These are phyloP conservation scores for Rhaphigaster nebulosa DNA, from an alignment of 2,888 invertebrate genomes.

Conservation along the genomic window DNA sequence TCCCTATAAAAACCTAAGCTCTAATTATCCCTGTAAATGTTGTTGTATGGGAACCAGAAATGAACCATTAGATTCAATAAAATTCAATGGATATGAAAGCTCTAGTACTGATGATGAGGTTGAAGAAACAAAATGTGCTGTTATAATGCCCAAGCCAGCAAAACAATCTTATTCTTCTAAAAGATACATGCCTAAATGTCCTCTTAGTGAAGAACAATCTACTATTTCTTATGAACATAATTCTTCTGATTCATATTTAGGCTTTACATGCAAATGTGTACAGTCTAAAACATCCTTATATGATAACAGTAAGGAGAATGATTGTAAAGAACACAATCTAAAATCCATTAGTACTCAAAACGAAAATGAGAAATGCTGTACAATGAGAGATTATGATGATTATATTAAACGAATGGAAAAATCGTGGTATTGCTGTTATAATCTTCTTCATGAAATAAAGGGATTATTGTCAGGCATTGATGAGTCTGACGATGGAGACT, in stretches of 20 bases:
- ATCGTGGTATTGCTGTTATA: slow-evolving; percentile 16
- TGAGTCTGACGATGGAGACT: not conserved
- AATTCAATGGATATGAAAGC: not conserved
- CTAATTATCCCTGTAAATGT: not conserved
- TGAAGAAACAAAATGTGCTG: not conserved
- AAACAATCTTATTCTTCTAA: not conserved
- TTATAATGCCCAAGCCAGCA: not conserved
- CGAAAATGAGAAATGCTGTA: not conserved
- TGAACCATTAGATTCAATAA: not conserved
- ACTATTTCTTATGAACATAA: not conserved
- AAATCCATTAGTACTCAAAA: not conserved
- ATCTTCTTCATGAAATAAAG: not conserved
- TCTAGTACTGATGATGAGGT: not conserved
- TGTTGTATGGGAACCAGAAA: not conserved
- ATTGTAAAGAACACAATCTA: not conserved
- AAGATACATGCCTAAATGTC: not conserved
- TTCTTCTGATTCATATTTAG: not conserved
- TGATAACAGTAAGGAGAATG: not conserved
- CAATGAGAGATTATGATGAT: not conserved
- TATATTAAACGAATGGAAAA: not conserved
- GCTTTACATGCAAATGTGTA: not conserved
- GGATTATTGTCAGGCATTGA: not conserved
- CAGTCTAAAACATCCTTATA: not conserved
- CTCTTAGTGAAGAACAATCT: not conserved
- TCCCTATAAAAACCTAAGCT: not conserved